Conservation (phyloP, 2,888 invertebrate genomes). For the Cephus spinipes region DNA sequence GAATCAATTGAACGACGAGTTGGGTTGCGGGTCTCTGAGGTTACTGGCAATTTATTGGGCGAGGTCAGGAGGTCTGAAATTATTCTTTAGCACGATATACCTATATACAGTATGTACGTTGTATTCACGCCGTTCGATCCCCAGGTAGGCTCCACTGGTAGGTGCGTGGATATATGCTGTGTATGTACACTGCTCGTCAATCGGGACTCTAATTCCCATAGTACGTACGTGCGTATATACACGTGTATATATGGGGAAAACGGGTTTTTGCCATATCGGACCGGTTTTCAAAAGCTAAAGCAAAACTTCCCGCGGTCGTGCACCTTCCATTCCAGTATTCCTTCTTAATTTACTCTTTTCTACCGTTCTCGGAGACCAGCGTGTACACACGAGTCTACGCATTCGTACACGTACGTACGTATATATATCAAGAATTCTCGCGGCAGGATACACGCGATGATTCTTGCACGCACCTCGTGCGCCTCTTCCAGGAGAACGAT, state of each 20-base stretch:
- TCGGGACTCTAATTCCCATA: background rate
- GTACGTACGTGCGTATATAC: background rate
- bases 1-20: background rate
- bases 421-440: background rate
- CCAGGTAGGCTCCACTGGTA: background rate
- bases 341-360: background rate
- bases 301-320: background rate
- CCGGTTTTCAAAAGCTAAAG: background rate
- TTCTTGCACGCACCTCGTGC: background rate
- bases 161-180: background rate
- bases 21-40: background rate
- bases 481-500: background rate
- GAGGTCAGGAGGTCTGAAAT: background rate
- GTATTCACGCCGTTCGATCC: background rate
- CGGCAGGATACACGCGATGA: background rate
- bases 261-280: background rate
- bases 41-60: background rate
- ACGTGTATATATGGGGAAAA: background rate
- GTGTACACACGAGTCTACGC: background rate
- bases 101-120: background rate
- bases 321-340: background rate
- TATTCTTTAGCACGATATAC: background rate
- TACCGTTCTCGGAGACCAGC: background rate
- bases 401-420: background rate
- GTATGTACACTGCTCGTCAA: background rate